phyloP scores from a whole-genome alignment of 1,140 invertebrate species.

The Zaprionus davidi region DNA sequence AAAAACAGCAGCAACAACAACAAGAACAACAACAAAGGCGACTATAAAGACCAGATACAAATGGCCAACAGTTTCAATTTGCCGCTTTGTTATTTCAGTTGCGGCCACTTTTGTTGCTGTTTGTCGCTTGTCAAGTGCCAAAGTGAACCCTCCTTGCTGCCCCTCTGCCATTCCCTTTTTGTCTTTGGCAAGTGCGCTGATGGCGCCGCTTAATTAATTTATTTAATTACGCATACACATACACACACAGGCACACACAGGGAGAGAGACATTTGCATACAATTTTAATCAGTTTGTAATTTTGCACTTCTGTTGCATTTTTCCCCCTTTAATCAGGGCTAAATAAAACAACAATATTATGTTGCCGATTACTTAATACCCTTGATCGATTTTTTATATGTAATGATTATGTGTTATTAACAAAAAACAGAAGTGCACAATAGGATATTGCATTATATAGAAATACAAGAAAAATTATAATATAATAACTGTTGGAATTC shows the following conservation, averaged over 20 bases:
- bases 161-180: not conserved
- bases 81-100: conserved; percentile 59
- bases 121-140: conserved; percentile 41
- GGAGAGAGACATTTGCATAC: conserved; percentile 63
- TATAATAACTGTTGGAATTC: too few species aligned
- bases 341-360: conserved; percentile 9
- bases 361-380: not conserved
- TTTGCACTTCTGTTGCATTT: conserved; percentile 41
- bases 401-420: not conserved
- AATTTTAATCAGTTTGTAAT: conserved; percentile 72
- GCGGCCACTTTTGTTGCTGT: conserved; percentile 42
- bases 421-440: too few species aligned
- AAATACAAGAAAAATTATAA: too few species aligned
- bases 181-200: conserved; percentile 11
- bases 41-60: conserved; percentile 35
- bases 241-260: conserved; percentile 45
- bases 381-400: not conserved
- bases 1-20: conserved; percentile 16
- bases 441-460: too few species aligned
- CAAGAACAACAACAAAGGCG: conserved; percentile 6
- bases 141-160: not conserved
- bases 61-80: conserved; percentile 61
- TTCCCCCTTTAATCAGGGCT: conserved; percentile 42
- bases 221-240: conserved; percentile 73
- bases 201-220: conserved; percentile 70